Evolutionary conservation across 2,797 vertebrate genomes (phyloP), one percentile per base, ranked within the genome.

Genomic region (Catharus ustulatus): DNA sequence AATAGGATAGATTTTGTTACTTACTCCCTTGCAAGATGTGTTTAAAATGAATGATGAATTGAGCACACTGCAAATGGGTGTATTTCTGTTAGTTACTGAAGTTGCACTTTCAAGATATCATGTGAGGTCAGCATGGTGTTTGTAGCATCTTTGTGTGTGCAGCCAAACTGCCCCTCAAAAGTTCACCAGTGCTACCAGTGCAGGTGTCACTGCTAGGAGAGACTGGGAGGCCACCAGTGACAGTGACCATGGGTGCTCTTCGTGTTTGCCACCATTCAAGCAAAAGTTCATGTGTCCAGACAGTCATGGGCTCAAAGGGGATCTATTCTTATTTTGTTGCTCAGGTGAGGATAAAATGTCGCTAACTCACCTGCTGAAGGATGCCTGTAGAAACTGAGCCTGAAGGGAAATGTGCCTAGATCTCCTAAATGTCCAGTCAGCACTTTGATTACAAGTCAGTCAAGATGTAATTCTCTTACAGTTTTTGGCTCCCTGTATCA

Each of bases 71-170:
- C 74, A 82, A 21, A 61, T 52, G 38, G 9, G 26, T 72, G 6
- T 52, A 43, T 85, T 86, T 85, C 57, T 71, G 1, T 80, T 77
- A 51, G 49, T 71, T 80, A 67, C n/a, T 32, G 32, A 58, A 78
- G 49, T 30, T 71, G 9, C 22, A 15, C 32, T 84, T 91, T 27
- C 9, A 32, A 71, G 45, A 34, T 68, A 42, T 38, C 49, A 19
- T 7, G 7, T 79, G 72, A 69, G 51, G 59, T 83, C 72, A 34
- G 3, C 0, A 0, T n/a, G 42, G 22, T 58, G 66, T 76, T 88
- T 48, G 15, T 63, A 57, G 34, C 0, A 0, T 68, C 71, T 52
- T 52, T 5, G 9, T 32, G 34, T 3, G 0, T 32, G 36, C 59
- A 63, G 57, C 34, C 38, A 34, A 81, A 21, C 16, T 61, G 13